phyloP scores from a whole-genome alignment of 2,797 vertebrate genomes.

The Cossypha dichroa region DNA sequence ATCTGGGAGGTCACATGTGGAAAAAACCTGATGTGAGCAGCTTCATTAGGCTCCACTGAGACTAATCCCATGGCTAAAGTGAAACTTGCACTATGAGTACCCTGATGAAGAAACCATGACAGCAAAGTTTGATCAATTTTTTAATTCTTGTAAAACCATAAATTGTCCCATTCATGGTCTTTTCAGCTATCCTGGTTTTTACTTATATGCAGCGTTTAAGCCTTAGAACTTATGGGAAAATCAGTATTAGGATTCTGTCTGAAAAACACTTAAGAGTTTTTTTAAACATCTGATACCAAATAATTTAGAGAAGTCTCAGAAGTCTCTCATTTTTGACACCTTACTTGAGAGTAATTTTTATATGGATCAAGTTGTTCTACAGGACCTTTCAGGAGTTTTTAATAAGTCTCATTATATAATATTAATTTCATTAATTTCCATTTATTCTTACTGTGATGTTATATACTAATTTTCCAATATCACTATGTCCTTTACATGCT shows the following conservation, averaged over 20 bases:
- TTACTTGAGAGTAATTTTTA: background rate
- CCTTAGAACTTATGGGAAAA: background rate
- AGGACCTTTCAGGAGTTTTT: background rate
- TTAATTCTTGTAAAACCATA: background rate
- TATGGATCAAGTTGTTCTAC: background rate
- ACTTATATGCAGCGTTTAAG: background rate
- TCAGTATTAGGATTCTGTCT: background rate
- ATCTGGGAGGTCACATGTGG: background rate
- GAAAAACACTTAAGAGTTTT: background rate
- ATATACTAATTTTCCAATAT: background rate
- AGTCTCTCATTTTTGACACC: background rate
- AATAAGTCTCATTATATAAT: background rate
- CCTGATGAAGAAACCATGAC: background rate
- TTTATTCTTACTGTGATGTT: background rate
- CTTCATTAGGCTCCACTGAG: background rate
- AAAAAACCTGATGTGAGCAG: background rate
- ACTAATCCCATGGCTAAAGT: background rate
- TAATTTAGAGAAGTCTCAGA: background rate
- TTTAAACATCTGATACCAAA: background rate
- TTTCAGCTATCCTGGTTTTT: background rate
- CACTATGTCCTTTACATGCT: background rate
- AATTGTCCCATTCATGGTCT: background rate
- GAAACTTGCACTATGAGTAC: background rate
- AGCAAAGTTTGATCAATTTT: background rate
- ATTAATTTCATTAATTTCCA: background rate